phyloP scores from a whole-genome alignment of 2,888 invertebrate genomes.

The Julus scandinavius region DNA sequence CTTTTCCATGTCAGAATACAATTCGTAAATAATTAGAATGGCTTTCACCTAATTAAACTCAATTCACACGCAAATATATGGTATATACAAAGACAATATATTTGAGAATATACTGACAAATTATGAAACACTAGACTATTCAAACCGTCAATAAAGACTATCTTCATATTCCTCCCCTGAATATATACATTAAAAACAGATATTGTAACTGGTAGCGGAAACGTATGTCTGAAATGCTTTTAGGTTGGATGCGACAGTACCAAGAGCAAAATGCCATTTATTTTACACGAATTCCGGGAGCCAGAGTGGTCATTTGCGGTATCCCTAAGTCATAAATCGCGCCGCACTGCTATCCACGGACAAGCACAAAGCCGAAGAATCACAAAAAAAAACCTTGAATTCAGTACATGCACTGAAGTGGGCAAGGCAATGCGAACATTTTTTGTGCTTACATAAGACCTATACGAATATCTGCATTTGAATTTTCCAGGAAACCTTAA shows the following conservation, averaged over 20 bases:
- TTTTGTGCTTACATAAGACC: not conserved
- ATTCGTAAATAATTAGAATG: too few species aligned
- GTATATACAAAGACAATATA: too few species aligned
- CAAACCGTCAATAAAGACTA: too few species aligned
- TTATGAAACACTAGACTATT: too few species aligned
- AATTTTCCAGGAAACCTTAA: slow-evolving; percentile 17
- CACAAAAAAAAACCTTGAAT: not conserved
- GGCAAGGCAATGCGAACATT: not conserved
- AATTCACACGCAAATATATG: too few species aligned
- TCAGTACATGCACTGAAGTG: not conserved
- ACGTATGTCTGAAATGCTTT: not conserved
- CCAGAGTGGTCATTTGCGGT: slow-evolving; percentile 42
- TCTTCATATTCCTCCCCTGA: too few species aligned
- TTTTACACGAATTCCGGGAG: slow-evolving; percentile 15
- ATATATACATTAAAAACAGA: too few species aligned
- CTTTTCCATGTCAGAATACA: too few species aligned
- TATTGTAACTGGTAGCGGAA: too few species aligned
- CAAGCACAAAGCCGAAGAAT: not conserved
- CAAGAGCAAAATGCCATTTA: not conserved
- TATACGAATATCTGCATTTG: not conserved
- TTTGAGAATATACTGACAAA: too few species aligned
- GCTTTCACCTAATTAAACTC: too few species aligned
- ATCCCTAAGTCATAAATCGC: slow-evolving; percentile 1
- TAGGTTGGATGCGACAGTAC: slow-evolving; percentile 15
- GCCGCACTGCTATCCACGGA: not conserved